Base-by-base conservation (phyloP, 2,888 invertebrate species). In the Dione vanillae region DNA sequence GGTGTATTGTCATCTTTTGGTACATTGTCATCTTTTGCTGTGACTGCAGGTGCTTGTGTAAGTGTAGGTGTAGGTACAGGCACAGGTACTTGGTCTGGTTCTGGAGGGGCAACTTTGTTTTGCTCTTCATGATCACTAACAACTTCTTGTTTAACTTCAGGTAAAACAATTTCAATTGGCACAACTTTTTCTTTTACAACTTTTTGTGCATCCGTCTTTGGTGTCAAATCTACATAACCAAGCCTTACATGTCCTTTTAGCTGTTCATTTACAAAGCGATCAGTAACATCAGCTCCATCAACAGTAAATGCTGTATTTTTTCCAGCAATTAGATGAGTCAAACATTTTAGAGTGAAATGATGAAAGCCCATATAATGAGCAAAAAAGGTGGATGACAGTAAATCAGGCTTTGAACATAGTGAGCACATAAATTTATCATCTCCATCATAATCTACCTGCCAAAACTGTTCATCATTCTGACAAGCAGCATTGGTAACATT, bases 291-390 rank as follows among this genome's bases (percentile, higher is more conserved):
- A 3, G 88, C 91, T 40, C 94, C 94, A 69, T 83, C 82, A 0
- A 94, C 85, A 11, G 80, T 76, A 71, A 94, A 91, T 20, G 89
- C 88, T 61, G 84, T 78, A 72, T 92, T 88, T 70, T 78, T 85
- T 0, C 93, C 92, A 8, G 88, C 88, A 27, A 93, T 79, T 2
- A 90, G 71, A 40, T 76, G 80, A 7, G 91, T 80, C n/a, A 94
- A 82, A 70, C 93, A 93, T 80, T 92, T 93, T 0, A 94, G 77
- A 8, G 93, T 92, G 52, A 92, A 88, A 74, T 90, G 91, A 69
- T 94, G 94, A 69, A 80, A 89, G 0, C 91, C 88, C 87, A 94
- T 91, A 68, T 85, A 94, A 74, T 94, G 94, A 71, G 87, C 88
- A 54, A 90, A 90, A 75, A 91, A 92, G 49, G 83, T 84, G 11